These are phyloP conservation scores for Tachina fera DNA, from an alignment of 2,888 invertebrate species.

Conservation along the genomic window DNA sequence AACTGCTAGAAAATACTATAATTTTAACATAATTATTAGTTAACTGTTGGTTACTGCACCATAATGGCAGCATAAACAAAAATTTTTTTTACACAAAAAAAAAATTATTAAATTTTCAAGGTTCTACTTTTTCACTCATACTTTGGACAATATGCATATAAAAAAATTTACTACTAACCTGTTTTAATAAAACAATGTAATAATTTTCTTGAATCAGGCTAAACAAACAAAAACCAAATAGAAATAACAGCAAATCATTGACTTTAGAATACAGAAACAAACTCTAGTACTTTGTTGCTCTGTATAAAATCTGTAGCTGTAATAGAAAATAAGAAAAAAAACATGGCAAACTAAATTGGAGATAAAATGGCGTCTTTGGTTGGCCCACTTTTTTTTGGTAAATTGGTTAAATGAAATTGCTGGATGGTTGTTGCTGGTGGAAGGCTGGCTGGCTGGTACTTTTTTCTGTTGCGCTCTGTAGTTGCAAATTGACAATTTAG, in stretches of 20 bases:
- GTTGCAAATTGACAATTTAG: constrained; percentile 82
- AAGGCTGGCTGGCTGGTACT: background rate
- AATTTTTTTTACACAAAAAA: background rate
- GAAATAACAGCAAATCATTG: constrained; percentile 39
- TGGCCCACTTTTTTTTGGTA: constrained; percentile 68
- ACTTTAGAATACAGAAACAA: constrained; percentile 12
- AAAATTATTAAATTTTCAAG: constrained; percentile 50
- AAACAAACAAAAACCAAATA: background rate
- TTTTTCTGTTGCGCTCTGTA: constrained; percentile 19
- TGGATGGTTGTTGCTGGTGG: background rate
- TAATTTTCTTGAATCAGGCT: constrained; percentile 50
- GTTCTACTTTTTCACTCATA: constrained; percentile 32
- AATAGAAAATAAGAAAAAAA: constrained; percentile 29
- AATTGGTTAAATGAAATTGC: constrained; percentile 57
- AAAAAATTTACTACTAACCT: constrained; percentile 65
- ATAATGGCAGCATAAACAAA: background rate
- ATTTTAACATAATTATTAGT: constrained; percentile 56
- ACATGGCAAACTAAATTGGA: constrained; percentile 38
- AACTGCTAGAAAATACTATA: constrained; percentile 42
- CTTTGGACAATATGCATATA: background rate
- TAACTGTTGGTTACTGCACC: constrained; percentile 43
- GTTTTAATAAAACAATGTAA: constrained; percentile 67
- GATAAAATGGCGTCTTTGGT: constrained; percentile 49
- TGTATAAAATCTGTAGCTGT: background rate
- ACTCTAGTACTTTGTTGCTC: constrained; percentile 17